A percentile compares a stretch with the other conserved stretches of the same genome.
phyloP scores from a whole-genome alignment of 2,113 vertebrate genomes.

The Takifugu bimaculatus region DNA sequence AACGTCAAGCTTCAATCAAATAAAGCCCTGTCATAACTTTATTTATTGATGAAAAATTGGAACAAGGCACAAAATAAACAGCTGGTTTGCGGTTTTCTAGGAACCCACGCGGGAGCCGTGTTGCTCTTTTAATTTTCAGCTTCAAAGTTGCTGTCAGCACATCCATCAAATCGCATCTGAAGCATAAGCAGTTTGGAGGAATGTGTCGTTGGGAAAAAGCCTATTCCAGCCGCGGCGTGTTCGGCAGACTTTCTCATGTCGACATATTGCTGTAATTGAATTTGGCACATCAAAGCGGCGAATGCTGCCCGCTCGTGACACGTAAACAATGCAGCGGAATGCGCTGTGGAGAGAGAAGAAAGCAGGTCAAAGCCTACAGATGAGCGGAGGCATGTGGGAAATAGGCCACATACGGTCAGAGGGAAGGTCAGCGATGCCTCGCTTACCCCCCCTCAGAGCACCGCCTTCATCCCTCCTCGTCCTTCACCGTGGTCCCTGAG shows the following conservation, averaged over 20 bases:
- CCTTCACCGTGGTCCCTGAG: slow-evolving; percentile 44
- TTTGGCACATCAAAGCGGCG: slow-evolving; percentile 28
- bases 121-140: neutral
- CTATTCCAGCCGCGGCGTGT: neutral
- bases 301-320: slow-evolving; percentile 10
- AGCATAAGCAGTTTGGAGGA: slow-evolving; percentile 5
- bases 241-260: slow-evolving; percentile 5
- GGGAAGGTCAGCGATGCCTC: slow-evolving; percentile 19
- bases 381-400: slow-evolving; percentile 49
- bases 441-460: slow-evolving; percentile 9
- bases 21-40: neutral
- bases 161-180: neutral
- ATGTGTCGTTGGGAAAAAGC: slow-evolving; percentile 5
- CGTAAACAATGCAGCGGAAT: neutral
- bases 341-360: neutral
- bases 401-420: slow-evolving; percentile 34
- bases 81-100: neutral
- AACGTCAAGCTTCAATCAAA: no score
- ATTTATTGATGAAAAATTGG: neutral
- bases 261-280: neutral
- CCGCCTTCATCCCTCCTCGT: slow-evolving; percentile 5
- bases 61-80: neutral
- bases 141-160: slow-evolving; percentile 1
- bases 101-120: neutral
- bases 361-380: slow-evolving; percentile 10